phyloP scores from a whole-genome alignment of 2,113 vertebrate genomes.

The Macaca fascicularis region T2T-MFA8v1.1 NC_088380.1:147192001-147192500 shows the following conservation, averaged over 20 bases:
- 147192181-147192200: background rate
- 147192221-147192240: background rate
- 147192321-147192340: no score
- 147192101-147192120: background rate
- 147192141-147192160: conserved; percentile 2
- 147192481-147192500: conserved; percentile 4
- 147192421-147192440: no score
- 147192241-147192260: background rate
- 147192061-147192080: background rate
- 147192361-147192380: no score
- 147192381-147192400: no score
- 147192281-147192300: no score
- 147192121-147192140: background rate
- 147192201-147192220: background rate
- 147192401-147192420: no score
- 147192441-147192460: no score
- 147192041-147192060: background rate
- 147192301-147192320: no score
- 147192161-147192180: background rate
- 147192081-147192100: background rate
- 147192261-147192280: no score
- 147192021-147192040: background rate
- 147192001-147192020: background rate
- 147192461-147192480: background rate
- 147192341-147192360: no score